A percentile compares a stretch with the other conserved stretches of the same genome.
Conservation (phyloP, 1,140 invertebrate species). For the Aphidius ervi region DNA sequence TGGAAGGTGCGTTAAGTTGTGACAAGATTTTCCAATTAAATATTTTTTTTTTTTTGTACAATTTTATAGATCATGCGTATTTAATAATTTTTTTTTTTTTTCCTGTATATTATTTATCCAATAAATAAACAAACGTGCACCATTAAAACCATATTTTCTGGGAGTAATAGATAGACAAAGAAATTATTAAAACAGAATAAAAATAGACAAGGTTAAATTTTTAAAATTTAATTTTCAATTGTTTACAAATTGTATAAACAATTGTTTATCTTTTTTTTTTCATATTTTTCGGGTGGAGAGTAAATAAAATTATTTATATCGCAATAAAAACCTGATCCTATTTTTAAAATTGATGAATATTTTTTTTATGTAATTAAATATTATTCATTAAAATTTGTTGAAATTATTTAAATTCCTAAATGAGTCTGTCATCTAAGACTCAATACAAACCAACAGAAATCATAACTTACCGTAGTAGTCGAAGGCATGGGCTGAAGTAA, state of each 20-base stretch:
- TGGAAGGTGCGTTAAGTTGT: slow-evolving; percentile 57
- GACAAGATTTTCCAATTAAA: slow-evolving; percentile 50
- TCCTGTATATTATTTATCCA: too few relatives aligned
- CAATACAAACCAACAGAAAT: slow-evolving; percentile 60
- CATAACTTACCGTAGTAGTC: slow-evolving; percentile 98
- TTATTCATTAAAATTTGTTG: too few relatives aligned
- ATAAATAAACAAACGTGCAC: too few relatives aligned
- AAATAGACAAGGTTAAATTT: too few relatives aligned
- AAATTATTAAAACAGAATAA: too few relatives aligned
- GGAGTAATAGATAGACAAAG: too few relatives aligned
- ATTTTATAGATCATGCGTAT: background rate
- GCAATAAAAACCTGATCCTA: slow-evolving; percentile 16
- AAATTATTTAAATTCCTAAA: too few relatives aligned
- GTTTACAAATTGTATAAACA: background rate
- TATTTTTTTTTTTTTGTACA: slow-evolving; percentile 20
- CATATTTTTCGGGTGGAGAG: slow-evolving; percentile 40
- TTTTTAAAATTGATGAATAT: background rate
- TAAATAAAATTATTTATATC: slow-evolving; percentile 21
- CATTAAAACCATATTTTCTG: too few relatives aligned
- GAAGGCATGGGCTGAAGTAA: slow-evolving; percentile 85
- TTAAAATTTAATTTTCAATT: too few relatives aligned
- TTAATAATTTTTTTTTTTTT: too few relatives aligned
- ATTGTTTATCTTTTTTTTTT: slow-evolving; percentile 27
- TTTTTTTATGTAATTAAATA: background rate
- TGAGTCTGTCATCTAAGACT: slow-evolving; percentile 5